A percentile compares a stretch with the other conserved stretches of the same genome.
phyloP scores from a whole-genome alignment of 2,113 vertebrate genomes.

The Pseudonaja textilis region DNA sequence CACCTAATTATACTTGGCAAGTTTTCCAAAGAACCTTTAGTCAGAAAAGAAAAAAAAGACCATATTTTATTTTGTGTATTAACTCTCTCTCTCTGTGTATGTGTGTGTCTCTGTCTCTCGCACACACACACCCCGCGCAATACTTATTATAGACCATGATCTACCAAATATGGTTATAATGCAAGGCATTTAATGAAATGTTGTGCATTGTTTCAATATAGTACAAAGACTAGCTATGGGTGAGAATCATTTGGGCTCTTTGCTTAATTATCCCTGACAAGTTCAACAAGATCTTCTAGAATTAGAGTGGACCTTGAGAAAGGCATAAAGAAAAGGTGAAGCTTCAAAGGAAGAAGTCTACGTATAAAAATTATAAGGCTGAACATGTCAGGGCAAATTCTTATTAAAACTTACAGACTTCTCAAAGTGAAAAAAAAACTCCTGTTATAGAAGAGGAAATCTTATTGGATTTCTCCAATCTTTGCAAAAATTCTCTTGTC shows the following conservation, averaged over 20 bases:
- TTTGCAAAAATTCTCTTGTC: neutral
- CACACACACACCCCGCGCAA: too few species aligned
- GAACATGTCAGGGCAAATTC: neutral
- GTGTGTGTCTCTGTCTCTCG: neutral
- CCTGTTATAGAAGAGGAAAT: neutral
- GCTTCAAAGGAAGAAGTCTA: neutral
- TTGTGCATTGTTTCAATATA: neutral
- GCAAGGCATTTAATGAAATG: neutral
- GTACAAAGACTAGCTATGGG: neutral
- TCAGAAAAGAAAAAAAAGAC: constrained; percentile 24
- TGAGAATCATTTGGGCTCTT: neutral
- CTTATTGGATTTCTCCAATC: neutral
- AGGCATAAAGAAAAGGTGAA: neutral
- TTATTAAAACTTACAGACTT: neutral
- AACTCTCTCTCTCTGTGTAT: neutral
- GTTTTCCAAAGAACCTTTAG: constrained; percentile 18
- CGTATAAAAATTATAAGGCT: neutral
- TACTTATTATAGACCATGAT: neutral
- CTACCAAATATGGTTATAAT: neutral
- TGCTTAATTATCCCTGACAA: neutral
- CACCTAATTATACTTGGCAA: constrained; percentile 44
- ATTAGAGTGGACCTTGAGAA: neutral
- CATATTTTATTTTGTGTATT: constrained; percentile 16
- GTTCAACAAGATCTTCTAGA: neutral
- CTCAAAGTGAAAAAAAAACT: neutral